Percentiles rank a stretch among this genome's conserved stretches.
phyloP scores from a whole-genome alignment of 2,888 invertebrate genomes.

The Scrobipalpa atriplicella region DNA sequence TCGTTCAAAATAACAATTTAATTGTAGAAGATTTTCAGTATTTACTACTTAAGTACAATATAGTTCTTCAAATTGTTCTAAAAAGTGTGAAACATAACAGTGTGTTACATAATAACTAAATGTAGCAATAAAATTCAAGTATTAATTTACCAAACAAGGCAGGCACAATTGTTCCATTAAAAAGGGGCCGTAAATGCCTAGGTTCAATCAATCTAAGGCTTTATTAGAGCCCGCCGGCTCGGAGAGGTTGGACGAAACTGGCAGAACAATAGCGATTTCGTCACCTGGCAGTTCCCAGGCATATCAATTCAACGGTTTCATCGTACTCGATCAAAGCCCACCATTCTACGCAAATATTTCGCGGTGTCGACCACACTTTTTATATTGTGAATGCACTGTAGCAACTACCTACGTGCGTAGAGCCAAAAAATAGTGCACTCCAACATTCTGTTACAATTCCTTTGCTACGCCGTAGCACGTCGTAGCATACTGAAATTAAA shows the following conservation, averaged over 20 bases:
- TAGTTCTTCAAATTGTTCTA: no score
- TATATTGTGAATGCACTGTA: background rate
- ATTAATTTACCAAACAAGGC: no score
- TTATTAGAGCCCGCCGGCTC: background rate
- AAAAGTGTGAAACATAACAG: no score
- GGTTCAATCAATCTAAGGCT: constrained; percentile 20
- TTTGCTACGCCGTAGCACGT: constrained; percentile 10
- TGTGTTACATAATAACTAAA: no score
- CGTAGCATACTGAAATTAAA: background rate
- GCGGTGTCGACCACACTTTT: background rate
- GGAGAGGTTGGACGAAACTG: background rate
- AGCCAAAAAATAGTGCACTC: constrained; percentile 1
- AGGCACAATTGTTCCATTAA: no score
- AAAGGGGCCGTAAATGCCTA: background rate
- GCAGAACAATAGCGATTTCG: constrained; percentile 40
- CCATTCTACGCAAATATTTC: background rate
- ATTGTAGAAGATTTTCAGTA: no score
- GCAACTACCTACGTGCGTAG: background rate
- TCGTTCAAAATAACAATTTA: no score
- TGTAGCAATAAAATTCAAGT: no score
- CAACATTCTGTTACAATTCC: background rate
- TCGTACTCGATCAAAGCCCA: constrained; percentile 58
- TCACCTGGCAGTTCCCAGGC: constrained; percentile 69
- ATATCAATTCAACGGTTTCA: constrained; percentile 72
- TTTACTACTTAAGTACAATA: no score